Conservation (phyloP, 1,140 invertebrate species). For the Mycetomoellerius zeteki region DNA sequence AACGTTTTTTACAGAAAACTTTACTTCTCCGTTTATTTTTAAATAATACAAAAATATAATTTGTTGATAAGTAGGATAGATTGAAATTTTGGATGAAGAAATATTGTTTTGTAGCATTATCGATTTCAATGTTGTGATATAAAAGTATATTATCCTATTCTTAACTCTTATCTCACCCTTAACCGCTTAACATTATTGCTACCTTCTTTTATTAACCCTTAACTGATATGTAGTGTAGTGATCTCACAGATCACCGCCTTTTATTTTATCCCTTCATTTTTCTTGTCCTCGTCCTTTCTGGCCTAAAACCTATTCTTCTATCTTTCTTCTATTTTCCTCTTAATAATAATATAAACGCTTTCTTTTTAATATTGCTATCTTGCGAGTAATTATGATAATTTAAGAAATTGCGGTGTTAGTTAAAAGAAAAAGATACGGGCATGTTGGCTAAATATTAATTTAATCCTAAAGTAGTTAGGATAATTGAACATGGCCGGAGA, state of each 20-base stretch:
- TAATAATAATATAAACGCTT: not conserved
- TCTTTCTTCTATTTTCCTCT: not conserved
- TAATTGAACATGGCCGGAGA: no score
- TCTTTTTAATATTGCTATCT: not conserved
- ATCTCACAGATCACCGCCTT: slow-evolving; percentile 26
- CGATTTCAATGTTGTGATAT: not conserved
- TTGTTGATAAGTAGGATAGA: not conserved
- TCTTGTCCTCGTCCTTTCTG: not conserved
- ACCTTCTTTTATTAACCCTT: slow-evolving; percentile 45
- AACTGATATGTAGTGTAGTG: slow-evolving; percentile 5
- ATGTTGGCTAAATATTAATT: slow-evolving; percentile 17
- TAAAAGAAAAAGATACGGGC: not conserved
- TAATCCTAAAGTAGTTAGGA: no score
- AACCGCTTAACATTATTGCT: not conserved
- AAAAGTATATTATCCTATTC: slow-evolving; percentile 25
- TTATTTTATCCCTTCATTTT: not conserved
- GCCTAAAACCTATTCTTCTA: not conserved
- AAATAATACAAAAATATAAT: not conserved
- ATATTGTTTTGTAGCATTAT: not conserved
- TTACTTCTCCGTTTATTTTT: not conserved
- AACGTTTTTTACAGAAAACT: not conserved
- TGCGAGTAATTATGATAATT: not conserved
- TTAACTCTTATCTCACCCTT: slow-evolving; percentile 13
- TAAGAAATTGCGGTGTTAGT: not conserved
- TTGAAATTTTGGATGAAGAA: not conserved